Conservation (phyloP, 1,140 invertebrate species). For the Halictus rubicundus region DNA sequence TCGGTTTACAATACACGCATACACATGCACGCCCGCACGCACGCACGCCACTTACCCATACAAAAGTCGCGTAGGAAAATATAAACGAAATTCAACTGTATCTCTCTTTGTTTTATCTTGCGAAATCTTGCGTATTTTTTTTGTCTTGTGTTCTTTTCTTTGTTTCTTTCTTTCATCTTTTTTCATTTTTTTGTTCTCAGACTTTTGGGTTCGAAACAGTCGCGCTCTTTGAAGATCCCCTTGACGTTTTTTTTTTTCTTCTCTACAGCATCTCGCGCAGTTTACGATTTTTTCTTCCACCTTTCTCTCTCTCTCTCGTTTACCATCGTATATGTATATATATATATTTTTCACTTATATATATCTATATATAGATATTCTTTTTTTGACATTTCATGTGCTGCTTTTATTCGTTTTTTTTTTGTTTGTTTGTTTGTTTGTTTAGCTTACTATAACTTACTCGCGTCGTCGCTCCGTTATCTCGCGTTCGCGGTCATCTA, state of each 20-base stretch:
- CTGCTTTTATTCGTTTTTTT: conserved; percentile 24
- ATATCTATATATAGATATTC: not conserved
- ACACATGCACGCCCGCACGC: not conserved
- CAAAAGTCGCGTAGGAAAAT: conserved; percentile 60
- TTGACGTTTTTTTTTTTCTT: too few relatives aligned
- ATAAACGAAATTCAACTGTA: conserved; percentile 55
- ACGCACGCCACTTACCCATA: conserved; percentile 23
- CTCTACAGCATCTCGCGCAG: not conserved
- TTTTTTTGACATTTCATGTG: conserved; percentile 9
- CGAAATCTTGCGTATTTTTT: conserved; percentile 11
- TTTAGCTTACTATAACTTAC: conserved; percentile 23
- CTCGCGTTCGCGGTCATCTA: not conserved
- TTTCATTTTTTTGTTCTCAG: conserved; percentile 42
- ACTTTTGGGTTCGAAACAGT: conserved; percentile 56
- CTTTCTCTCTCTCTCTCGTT: not conserved
- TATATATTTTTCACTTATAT: not conserved
- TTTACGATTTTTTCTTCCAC: not conserved
- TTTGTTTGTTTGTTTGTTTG: conserved; percentile 7
- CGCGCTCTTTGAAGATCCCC: conserved; percentile 1
- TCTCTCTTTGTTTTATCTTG: conserved; percentile 14
- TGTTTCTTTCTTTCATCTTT: not conserved
- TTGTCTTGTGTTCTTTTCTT: not conserved
- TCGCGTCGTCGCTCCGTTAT: not conserved
- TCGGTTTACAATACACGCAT: not conserved
- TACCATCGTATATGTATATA: not conserved